These are phyloP conservation scores for Lysandra coridon DNA, from an alignment of 2,888 invertebrate genomes.

Conservation along the genomic window DNA sequence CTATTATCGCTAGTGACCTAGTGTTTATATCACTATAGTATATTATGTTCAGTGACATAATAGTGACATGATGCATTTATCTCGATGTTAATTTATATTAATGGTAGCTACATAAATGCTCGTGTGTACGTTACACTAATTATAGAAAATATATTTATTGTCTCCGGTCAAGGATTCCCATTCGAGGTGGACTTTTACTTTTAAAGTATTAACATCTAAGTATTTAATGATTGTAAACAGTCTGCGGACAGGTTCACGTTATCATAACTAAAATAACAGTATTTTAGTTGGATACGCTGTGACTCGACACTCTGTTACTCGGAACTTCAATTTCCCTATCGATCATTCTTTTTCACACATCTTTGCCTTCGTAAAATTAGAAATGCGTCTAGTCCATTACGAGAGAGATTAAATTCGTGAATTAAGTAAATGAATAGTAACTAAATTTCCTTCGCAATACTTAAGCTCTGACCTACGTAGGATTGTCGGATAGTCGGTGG, in stretches of 20 bases:
- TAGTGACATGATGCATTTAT: constrained; percentile 80
- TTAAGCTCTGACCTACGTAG: constrained; percentile 49
- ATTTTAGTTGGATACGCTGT: constrained; percentile 70
- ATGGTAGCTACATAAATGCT: constrained; percentile 78
- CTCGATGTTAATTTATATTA: constrained; percentile 78
- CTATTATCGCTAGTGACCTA: constrained; percentile 70
- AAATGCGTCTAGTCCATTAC: constrained; percentile 79
- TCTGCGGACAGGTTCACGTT: constrained; percentile 35
- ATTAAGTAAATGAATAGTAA: constrained; percentile 65
- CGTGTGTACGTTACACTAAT: constrained; percentile 70
- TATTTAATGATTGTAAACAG: constrained; percentile 26
- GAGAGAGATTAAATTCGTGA: constrained; percentile 76
- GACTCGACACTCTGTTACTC: constrained; percentile 61
- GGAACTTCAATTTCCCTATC: constrained; percentile 47
- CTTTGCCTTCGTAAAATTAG: constrained; percentile 77
- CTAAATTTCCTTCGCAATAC: constrained; percentile 56
- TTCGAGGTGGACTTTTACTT: constrained; percentile 61
- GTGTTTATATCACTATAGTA: constrained; percentile 46
- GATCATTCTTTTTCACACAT: constrained; percentile 72
- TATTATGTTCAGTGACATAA: constrained; percentile 75
- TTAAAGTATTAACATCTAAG: constrained; percentile 39
- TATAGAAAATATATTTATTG: constrained; percentile 75
- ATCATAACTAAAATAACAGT: constrained; percentile 51
- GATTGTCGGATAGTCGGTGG: constrained; percentile 52
- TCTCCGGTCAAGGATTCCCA: constrained; percentile 51